Conservation (phyloP, 2,797 vertebrate genomes). For the Leucoraja ocellata region DNA sequence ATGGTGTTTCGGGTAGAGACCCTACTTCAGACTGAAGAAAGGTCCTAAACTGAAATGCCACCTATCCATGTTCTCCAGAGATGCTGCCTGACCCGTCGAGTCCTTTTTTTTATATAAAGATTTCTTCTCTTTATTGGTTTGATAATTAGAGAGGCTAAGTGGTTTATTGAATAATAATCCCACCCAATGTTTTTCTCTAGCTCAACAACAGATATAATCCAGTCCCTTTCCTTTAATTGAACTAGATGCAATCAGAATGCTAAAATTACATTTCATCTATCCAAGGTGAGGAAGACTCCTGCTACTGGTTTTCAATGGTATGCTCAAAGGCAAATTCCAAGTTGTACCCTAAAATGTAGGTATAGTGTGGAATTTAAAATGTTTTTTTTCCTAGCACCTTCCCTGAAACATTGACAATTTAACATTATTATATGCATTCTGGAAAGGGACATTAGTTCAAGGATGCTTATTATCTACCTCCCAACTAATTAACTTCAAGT, state of each 20-base stretch:
- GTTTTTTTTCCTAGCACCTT: not conserved
- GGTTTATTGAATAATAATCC: not conserved
- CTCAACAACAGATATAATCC: not conserved
- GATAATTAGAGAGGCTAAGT: not conserved
- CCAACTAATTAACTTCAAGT: not conserved
- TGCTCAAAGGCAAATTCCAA: not conserved
- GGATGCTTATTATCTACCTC: not conserved
- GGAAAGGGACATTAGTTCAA: not conserved
- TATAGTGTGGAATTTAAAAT: not conserved
- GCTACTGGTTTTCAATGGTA: not conserved
- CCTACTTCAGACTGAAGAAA: too few species aligned
- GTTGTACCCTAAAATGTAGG: not conserved
- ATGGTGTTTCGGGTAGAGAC: too few species aligned
- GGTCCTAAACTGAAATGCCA: too few species aligned
- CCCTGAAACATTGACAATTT: not conserved
- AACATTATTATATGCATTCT: not conserved
- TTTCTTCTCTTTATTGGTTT: not conserved
- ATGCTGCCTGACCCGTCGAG: too few species aligned
- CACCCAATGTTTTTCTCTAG: not conserved
- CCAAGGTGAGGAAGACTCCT: not conserved
- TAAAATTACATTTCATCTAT: not conserved
- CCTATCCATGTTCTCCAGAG: too few species aligned
- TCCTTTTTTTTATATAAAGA: too few species aligned
- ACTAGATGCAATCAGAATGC: not conserved
- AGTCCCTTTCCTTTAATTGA: not conserved